These are phyloP conservation scores for Megalops cyprinoides DNA, from an alignment of 2,797 vertebrate species.

Conservation along the genomic window DNA sequence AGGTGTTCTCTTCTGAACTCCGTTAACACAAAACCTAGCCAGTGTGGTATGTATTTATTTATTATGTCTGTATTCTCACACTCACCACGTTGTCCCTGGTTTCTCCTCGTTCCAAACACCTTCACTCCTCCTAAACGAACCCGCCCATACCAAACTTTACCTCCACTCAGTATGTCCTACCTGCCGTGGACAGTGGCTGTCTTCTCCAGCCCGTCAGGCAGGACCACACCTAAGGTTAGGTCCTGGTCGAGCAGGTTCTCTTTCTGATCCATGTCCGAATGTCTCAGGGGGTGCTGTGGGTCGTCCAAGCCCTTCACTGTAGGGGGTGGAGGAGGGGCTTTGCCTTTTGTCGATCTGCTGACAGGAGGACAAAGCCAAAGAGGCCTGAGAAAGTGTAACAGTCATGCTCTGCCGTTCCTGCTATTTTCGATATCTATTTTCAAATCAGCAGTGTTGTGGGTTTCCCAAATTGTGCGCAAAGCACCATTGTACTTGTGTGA, in stretches of 20 bases:
- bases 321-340: conserved; percentile 68
- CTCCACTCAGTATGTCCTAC: no score
- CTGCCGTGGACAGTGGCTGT: conserved; percentile 82
- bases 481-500: background rate
- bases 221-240: conserved; percentile 79
- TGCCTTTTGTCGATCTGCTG: conserved; percentile 73
- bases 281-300: conserved; percentile 44
- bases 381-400: background rate
- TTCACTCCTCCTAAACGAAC: no score
- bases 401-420: background rate
- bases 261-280: conserved; percentile 79
- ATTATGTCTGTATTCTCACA: no score
- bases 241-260: conserved; percentile 77
- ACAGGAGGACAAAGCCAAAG: background rate
- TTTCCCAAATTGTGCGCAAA: background rate
- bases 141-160: no score
- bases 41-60: no score
- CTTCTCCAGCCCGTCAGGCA: conserved; percentile 85
- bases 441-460: background rate
- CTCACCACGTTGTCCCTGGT: no score
- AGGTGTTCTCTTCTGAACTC: no score
- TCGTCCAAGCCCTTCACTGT: conserved; percentile 54
- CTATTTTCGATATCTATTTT: background rate
- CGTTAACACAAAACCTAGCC: no score
- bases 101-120: no score